phyloP scores from a whole-genome alignment of 2,888 invertebrate genomes.

The Macroteleia sp. region DNA sequence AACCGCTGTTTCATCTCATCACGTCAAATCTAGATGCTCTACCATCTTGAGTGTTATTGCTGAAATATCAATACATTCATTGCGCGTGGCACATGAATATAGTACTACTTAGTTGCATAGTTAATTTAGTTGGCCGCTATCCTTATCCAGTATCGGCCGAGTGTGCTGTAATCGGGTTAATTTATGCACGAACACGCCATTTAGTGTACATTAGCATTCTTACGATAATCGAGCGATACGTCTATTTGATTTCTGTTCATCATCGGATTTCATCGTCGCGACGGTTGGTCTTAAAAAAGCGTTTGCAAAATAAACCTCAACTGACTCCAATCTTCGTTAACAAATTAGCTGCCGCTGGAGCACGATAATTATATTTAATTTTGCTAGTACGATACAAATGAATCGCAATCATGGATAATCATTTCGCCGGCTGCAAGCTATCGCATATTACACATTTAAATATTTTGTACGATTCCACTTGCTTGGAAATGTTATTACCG shows the following conservation, averaged over 20 bases:
- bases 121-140: slow-evolving; percentile 26
- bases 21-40: slow-evolving; percentile 16
- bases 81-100: slow-evolving; percentile 33
- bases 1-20: slow-evolving; percentile 41
- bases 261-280: not conserved
- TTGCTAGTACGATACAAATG: slow-evolving; percentile 29
- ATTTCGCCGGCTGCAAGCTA: slow-evolving; percentile 6
- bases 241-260: slow-evolving; percentile 24
- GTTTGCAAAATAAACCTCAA: not conserved
- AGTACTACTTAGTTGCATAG: slow-evolving; percentile 44
- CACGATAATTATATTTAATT: slow-evolving; percentile 37
- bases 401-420: slow-evolving; percentile 32
- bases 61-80: slow-evolving; percentile 47
- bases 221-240: slow-evolving; percentile 39
- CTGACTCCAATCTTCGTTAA: not conserved
- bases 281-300: not conserved
- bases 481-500: no score
- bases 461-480: slow-evolving; percentile 29
- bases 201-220: slow-evolving; percentile 51
- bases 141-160: slow-evolving; percentile 39
- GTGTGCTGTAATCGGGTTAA: slow-evolving; percentile 29
- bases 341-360: slow-evolving; percentile 13
- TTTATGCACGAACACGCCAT: slow-evolving; percentile 45
- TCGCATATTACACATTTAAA: slow-evolving; percentile 5
- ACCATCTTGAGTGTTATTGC: slow-evolving; percentile 32